Percentiles rank a stretch among this genome's conserved stretches.
Conservation (phyloP, 2,797 vertebrate species). For the Microhierax caerulescens region DNA sequence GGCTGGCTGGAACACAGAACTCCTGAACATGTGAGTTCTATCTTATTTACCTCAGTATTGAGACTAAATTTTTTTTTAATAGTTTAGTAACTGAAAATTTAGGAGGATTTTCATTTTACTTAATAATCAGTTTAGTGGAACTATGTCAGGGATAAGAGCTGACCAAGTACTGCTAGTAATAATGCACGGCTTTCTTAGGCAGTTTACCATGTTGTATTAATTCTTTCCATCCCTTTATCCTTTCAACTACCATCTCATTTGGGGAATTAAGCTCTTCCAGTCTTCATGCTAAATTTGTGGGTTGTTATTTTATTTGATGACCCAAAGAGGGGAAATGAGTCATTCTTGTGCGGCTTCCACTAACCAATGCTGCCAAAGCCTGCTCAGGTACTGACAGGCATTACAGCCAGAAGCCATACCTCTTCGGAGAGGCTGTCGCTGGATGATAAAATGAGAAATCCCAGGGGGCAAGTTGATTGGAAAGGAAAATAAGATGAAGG, state of each 20-base stretch:
- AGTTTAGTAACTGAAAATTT: neutral
- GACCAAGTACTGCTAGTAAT: neutral
- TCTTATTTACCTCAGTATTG: neutral
- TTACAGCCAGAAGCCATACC: neutral
- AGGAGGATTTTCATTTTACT: neutral
- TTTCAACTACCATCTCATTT: neutral
- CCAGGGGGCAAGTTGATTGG: neutral
- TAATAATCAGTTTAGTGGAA: neutral
- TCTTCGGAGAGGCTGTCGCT: constrained; percentile 36
- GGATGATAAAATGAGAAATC: constrained; percentile 48
- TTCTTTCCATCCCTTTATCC: neutral
- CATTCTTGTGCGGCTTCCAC: neutral
- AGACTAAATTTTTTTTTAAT: neutral
- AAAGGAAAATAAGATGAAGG: constrained; percentile 43
- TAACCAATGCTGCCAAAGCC: neutral
- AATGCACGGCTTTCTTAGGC: neutral
- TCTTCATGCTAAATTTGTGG: neutral
- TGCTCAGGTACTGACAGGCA: constrained; percentile 25
- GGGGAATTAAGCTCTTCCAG: neutral
- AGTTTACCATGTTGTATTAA: neutral
- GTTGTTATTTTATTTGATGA: constrained; percentile 13
- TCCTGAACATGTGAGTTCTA: neutral
- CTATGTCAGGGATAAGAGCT: neutral
- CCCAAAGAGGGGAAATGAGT: constrained; percentile 5
- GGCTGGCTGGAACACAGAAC: neutral